Evolutionary conservation across 2,888 invertebrate species (phyloP).

Genomic region (Neocrepidodera transversa): DNA sequence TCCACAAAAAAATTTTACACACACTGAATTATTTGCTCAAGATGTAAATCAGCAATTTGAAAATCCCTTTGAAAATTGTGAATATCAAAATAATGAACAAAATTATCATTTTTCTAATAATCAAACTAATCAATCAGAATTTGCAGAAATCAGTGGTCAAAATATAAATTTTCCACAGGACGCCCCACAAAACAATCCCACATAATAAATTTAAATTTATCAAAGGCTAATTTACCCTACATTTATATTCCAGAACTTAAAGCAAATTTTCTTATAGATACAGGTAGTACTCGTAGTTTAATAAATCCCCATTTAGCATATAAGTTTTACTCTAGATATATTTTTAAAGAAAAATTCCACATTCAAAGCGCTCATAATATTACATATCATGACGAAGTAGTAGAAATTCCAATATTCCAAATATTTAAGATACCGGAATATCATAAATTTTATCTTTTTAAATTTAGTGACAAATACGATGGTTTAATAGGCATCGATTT

Average conservation of each 20-base stretch:
- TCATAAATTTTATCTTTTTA: too few species aligned
- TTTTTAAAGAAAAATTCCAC: not conserved
- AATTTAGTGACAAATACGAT: not conserved
- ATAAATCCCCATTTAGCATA: not conserved
- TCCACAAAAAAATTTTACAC: not conserved
- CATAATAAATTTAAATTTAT: not conserved
- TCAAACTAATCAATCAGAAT: too few species aligned
- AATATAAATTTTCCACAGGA: too few species aligned
- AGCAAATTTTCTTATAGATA: not conserved
- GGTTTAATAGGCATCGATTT: not conserved
- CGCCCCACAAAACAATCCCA: too few species aligned
- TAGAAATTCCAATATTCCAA: not conserved
- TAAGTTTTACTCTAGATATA: not conserved
- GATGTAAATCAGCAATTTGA: not conserved
- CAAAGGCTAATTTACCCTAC: not conserved
- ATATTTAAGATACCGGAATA: not conserved
- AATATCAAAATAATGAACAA: not conserved
- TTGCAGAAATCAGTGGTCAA: too few species aligned
- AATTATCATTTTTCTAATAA: too few species aligned
- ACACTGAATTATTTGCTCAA: not conserved
- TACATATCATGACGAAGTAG: not conserved
- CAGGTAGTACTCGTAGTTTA: not conserved
- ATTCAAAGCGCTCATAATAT: not conserved
- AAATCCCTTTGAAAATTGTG: not conserved
- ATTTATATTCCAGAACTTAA: not conserved